Base-by-base conservation (phyloP, 2,888 invertebrate species). In the Ceriagrion tenellum region DNA sequence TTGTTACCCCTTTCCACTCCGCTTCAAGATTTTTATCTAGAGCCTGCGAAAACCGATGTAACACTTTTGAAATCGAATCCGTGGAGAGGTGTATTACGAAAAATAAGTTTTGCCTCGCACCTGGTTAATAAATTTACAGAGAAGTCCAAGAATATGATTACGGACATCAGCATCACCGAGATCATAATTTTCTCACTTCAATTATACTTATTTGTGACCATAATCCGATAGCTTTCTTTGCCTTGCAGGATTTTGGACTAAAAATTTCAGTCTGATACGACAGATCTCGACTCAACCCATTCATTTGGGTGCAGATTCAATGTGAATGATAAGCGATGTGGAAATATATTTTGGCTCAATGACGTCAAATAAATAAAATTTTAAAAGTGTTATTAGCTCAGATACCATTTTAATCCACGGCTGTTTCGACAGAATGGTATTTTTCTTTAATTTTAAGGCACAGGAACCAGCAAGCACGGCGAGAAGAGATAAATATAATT, bases 371-470 rank as follows among this genome's bases (percentile, higher is more conserved):
- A 26, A 69, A 69, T 26, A 69, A 2, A 47, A 47, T 69, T 69
- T 69, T 69, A 69, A 69, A 69, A 69, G 69, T 69, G 26, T 69
- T 2, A 69, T 69, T 69, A 69, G 69, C 26, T n/a, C 26, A n/a
- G 69, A 69, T 69, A 69, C 69, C 26, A 69, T 69, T 69, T 69
- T 69, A 69, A 69, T 69, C 26, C 26, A n/a, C n/a, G 12, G 69
- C 69, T 69, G 4, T n/a, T 26, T 69, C 26, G 69, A n/a, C n/a
- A 69, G 10, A 4, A 69, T 69, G n/a, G 69, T 69, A n/a, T n/a
- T 69, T 59, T 69, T 69, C 69, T n/a, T 69, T 69, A 69, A 69
- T 69, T 69, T 69, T 69, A 69, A 69, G n/a, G 26, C 69, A n/a
- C 69, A 26, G 26, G 69, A 69, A 26, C 69, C 69, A 69, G 69